Evolutionary conservation across 2,113 vertebrate species (phyloP), one percentile per base, ranked within the genome.

Genomic region (Bubo bubo): DNA sequence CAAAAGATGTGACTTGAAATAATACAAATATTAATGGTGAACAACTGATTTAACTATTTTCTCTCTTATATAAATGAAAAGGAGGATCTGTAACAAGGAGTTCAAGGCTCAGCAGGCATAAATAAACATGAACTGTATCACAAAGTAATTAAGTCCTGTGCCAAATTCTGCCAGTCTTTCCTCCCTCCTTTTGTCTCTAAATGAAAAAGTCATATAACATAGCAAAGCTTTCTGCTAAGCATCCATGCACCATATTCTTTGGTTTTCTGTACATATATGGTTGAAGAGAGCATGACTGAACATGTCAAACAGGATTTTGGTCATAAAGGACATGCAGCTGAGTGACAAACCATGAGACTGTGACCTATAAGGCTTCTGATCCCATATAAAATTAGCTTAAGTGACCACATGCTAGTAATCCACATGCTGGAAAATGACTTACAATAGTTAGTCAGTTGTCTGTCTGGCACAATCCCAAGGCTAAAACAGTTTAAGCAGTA

Each of bases 341-440:
- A 85, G 82, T 71, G 59, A 43, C 52, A 91, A 93, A 63, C 18
- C 56, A 63, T 47, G 67, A 81, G 68, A 83, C 52, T 80, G 53
- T 96, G 95, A 95, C 94, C 66, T 73, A 1, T 53, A 72, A 84
- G 82, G 53, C 30, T 86, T 66, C 60, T 41, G 45, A 83, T 89
- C 91, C 62, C 20, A 58, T 79, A 72, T 71, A 96, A 96, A 97
- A 97, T 96, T 95, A 97, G 88, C 80, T 97, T 82, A 86, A 66
- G 86, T 94, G 55, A 79, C 88, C 59, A 79, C 90, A 95, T 96
- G 96, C 77, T 95, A 52, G 39, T 88, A 95, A 91, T 79, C 91
- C 77, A 58, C 90, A 66, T 77, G 55, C 88, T 97, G 91, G 94
- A 86, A 85, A 90, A 86, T 75, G 20, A 41, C 56, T 70, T 45